Conservation (phyloP, 2,888 invertebrate genomes). For the Tubiluchus corallicola region DNA sequence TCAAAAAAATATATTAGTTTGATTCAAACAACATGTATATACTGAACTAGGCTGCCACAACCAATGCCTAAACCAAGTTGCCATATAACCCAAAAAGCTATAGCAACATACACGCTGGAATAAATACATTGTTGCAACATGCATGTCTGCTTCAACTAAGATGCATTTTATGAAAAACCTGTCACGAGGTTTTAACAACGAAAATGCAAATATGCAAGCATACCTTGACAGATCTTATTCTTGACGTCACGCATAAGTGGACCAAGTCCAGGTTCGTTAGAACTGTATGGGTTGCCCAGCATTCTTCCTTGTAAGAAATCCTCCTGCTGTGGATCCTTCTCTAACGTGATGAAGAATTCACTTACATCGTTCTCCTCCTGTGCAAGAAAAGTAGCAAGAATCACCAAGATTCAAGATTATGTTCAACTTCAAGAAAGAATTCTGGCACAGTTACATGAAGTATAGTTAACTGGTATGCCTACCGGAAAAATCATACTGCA, state of each 20-base stretch:
- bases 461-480: slow-evolving; percentile 8
- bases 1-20: no score
- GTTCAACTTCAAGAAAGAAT: background rate
- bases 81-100: no score
- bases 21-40: no score
- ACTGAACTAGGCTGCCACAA: no score
- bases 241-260: slow-evolving; percentile 96
- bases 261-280: slow-evolving; percentile 76
- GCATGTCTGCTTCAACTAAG: no score
- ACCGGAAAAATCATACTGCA: slow-evolving; percentile 85
- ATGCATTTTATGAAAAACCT: no score
- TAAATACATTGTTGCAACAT: no score
- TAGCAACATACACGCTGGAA: no score
- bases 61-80: no score
- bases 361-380: slow-evolving; percentile 83
- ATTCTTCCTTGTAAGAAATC: slow-evolving; percentile 94
- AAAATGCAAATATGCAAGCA: slow-evolving; percentile 11
- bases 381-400: background rate
- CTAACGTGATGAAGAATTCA: slow-evolving; percentile 84
- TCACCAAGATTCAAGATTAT: background rate
- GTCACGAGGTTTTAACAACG: background rate
- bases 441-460: slow-evolving; percentile 18
- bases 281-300: slow-evolving; percentile 94
- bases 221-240: slow-evolving; percentile 58
- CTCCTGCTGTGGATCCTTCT: slow-evolving; percentile 97